phyloP scores from a whole-genome alignment of 1,140 invertebrate species.

The Archegozetes longisetosus region DNA sequence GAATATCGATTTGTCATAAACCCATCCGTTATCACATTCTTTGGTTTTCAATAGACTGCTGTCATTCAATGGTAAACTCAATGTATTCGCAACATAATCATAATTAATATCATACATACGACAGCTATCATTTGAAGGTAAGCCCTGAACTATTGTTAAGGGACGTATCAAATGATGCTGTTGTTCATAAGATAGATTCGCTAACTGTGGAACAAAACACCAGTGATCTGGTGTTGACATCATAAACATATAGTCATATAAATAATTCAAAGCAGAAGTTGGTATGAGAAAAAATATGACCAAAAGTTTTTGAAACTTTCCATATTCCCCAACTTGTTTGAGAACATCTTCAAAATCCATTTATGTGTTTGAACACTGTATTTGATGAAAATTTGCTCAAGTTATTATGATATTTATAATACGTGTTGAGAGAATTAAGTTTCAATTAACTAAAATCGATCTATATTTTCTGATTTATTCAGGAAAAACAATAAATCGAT shows the following conservation, averaged over 20 bases:
- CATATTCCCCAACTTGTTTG: constrained; percentile 39
- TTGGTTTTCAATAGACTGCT: constrained; percentile 25
- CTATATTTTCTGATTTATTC: no score
- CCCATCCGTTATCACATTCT: constrained; percentile 28
- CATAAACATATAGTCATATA: constrained; percentile 34
- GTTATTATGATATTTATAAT: no score
- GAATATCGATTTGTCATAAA: constrained; percentile 29
- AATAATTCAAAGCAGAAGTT: constrained; percentile 15
- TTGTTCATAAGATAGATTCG: constrained; percentile 31
- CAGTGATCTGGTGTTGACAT: constrained; percentile 37
- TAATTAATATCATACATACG: constrained; percentile 22
- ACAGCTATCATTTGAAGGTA: constrained; percentile 16
- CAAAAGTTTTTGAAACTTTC: constrained; percentile 35
- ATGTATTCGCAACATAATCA: not conserved
- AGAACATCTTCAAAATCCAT: constrained; percentile 42
- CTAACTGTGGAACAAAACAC: constrained; percentile 35
- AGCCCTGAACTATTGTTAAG: not conserved
- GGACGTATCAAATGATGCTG: constrained; percentile 14
- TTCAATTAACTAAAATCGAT: no score
- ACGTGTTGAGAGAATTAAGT: no score
- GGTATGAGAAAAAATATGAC: constrained; percentile 17
- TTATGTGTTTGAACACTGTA: no score
- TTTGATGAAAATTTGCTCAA: no score
- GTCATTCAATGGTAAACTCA: constrained; percentile 6
- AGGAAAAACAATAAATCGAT: no score